Base-by-base conservation (phyloP, 1,140 invertebrate genomes). In the Zaprionus capensis region DNA sequence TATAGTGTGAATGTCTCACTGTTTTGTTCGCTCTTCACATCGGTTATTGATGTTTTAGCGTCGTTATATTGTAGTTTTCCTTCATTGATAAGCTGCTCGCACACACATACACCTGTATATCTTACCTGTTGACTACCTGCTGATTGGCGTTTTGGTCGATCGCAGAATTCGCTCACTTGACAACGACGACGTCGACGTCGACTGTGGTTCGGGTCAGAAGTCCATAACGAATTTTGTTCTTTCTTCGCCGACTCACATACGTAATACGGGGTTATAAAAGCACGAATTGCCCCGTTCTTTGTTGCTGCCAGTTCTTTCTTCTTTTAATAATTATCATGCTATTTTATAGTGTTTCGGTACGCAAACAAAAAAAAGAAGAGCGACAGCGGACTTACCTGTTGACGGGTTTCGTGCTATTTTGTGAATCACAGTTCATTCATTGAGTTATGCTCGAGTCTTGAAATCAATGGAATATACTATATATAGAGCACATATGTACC, bases 21-120 rank as follows among this genome's bases (percentile, higher is more conserved):
- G 36, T 20, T 59, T 17, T 20, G 38, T 38, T 69, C 26, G 64
- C 28, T 77, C 22, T 44, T 82, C 55, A 72, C 81, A 84, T 84
- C 71, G 81, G 85, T 75, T 87, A 84, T 78, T 84, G 71, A 75
- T 88, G 81, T 84, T 81, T 78, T 56, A 71, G 49, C 62, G 55
- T 73, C 70, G 68, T 88, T 87, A 87, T 73, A 84, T 88, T 88
- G 71, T 79, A 71, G 81, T 84, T 88, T 88, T 88, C 84, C 84
- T 88, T 84, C 78, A 46, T 71, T 88, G 84, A 88, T 88, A 88
- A 88, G 66, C 51, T 31, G 24, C 63, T 51, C 64, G 34, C 36
- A 5, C 69, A 24, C 68, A 62, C 28, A 15, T 24, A 28, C 56
- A n/a, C 66, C 66, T n/a, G 26, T 28, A 31, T 17, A 38, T 64